phyloP scores from a whole-genome alignment of 1,140 invertebrate species.

The Panagrolaimus sp. region DNA sequence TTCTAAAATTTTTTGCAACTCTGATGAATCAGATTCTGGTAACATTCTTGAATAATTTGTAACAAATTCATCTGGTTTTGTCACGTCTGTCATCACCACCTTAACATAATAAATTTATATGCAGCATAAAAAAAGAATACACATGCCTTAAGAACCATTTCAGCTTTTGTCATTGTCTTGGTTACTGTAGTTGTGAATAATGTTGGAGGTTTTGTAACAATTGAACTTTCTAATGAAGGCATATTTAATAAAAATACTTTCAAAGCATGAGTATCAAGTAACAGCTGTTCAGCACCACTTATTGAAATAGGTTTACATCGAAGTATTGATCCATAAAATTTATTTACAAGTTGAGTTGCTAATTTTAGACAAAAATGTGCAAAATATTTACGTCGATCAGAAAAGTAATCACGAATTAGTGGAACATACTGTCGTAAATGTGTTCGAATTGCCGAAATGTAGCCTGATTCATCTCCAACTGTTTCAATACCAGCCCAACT shows the following conservation, averaged over 20 bases:
- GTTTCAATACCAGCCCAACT: conserved; percentile 83
- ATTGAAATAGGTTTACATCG: conserved; percentile 83
- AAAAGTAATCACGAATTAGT: conserved; percentile 79
- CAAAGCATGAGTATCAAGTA: conserved; percentile 91
- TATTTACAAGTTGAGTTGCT: conserved; percentile 71
- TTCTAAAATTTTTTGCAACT: conserved; percentile 91
- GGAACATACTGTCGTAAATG: conserved; percentile 84
- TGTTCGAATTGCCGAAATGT: conserved; percentile 79
- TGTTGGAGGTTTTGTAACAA: conserved; percentile 54
- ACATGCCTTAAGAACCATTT: conserved; percentile 90
- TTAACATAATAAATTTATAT: conserved; percentile 35
- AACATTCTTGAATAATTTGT: conserved; percentile 82
- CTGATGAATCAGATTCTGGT: conserved; percentile 77
- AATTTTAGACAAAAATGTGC: conserved; percentile 95
- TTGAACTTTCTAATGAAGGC: conserved; percentile 79
- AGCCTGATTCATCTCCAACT: conserved; percentile 92
- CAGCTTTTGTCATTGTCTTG: conserved; percentile 93
- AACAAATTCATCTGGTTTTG: conserved; percentile 71
- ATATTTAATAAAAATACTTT: conserved; percentile 91
- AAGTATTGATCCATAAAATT: conserved; percentile 84
- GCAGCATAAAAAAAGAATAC: conserved; percentile 12
- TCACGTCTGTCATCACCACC: conserved; percentile 83
- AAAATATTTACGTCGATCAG: conserved; percentile 91
- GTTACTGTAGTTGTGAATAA: conserved; percentile 77
- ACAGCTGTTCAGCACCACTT: conserved; percentile 88